Conservation (phyloP, 2,888 invertebrate genomes). For the Tortricodes alternella region DNA sequence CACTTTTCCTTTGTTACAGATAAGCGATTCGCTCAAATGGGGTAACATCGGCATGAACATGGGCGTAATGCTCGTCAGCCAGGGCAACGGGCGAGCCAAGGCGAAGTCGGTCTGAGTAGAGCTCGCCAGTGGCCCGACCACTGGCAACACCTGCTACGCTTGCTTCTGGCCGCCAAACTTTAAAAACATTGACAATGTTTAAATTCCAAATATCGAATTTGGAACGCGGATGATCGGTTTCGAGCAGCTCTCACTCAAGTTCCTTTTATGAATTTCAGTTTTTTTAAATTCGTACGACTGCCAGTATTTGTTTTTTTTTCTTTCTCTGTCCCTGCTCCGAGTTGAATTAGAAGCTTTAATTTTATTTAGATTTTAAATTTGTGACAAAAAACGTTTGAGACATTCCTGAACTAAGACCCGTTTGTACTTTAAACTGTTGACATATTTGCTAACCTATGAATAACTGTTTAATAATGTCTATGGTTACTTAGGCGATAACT, state of each 20-base stretch:
- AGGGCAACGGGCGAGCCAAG: conserved; percentile 64
- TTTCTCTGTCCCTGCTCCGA: conserved; percentile 29
- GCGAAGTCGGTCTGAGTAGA: conserved; percentile 75
- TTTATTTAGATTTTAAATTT: conserved; percentile 25
- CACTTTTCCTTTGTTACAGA: conserved; percentile 78
- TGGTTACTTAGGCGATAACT: conserved; percentile 38
- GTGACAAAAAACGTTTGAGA: conserved; percentile 31
- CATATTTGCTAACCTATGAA: conserved; percentile 46
- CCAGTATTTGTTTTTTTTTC: conserved; percentile 35
- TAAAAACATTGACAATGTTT: conserved; percentile 65
- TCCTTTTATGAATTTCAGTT: conserved; percentile 49
- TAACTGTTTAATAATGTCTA: conserved; percentile 47
- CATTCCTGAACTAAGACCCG: conserved; percentile 38
- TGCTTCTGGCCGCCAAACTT: conserved; percentile 67
- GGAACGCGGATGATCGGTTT: conserved; percentile 35
- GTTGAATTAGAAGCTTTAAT: conserved; percentile 31
- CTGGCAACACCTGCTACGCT: conserved; percentile 65
- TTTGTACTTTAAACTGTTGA: conserved; percentile 39
- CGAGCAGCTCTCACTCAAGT: conserved; percentile 32
- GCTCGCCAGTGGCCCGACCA: conserved; percentile 62
- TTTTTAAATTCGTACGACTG: conserved; percentile 12
- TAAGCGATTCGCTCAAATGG: conserved; percentile 88
- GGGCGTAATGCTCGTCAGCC: conserved; percentile 85
- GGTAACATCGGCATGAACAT: conserved; percentile 87
- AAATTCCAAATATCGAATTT: conserved; percentile 41